A percentile compares a stretch with the other conserved stretches of the same genome.
These are phyloP conservation scores for Mus minutoides DNA, from an alignment of 2,797 vertebrate species.

Conservation along the genomic window DNA sequence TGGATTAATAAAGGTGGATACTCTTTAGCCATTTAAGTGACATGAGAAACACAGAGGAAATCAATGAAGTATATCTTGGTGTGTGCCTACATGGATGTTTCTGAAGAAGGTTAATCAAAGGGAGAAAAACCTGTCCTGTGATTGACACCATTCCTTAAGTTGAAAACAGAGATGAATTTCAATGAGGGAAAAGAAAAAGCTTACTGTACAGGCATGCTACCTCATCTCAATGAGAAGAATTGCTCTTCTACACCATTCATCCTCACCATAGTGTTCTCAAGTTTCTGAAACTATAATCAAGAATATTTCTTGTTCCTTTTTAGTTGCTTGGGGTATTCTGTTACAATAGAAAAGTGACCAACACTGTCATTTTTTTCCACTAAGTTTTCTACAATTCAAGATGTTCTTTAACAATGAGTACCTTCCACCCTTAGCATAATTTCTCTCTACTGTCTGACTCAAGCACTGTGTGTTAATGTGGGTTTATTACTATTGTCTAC, in stretches of 20 bases:
- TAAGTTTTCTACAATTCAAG: neutral
- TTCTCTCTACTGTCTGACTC: neutral
- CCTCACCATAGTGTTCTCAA: too few species aligned
- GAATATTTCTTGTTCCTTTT: neutral
- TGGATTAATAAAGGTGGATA: neutral
- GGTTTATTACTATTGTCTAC: neutral
- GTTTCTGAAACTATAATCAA: neutral
- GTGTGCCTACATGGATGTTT: neutral
- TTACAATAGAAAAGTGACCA: neutral
- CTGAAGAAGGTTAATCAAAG: neutral
- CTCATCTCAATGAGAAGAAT: neutral
- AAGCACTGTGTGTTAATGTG: neutral
- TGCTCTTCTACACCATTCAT: neutral
- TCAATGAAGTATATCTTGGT: neutral
- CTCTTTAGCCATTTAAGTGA: neutral
- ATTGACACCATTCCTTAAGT: neutral
- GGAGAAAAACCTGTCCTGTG: neutral
- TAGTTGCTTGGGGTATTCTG: neutral
- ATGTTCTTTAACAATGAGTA: neutral
- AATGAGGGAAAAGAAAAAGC: neutral
- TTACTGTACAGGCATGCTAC: neutral
- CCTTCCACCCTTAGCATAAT: neutral
- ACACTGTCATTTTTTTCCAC: neutral
- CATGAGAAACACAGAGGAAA: neutral
- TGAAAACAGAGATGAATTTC: neutral